phyloP scores from a whole-genome alignment of 1,140 invertebrate species.

The Drosophila albomicans region DNA sequence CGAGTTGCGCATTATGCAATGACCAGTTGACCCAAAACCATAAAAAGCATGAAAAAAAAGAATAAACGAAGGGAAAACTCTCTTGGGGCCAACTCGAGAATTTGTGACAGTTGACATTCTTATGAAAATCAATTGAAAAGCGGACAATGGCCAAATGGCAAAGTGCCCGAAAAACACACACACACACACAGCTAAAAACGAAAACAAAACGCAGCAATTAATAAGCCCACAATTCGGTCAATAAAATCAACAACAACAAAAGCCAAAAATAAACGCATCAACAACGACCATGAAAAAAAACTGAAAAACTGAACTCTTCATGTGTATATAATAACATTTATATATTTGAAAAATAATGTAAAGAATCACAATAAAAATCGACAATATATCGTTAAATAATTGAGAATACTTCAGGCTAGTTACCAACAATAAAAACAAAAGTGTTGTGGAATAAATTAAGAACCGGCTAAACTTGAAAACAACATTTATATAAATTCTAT shows the following conservation, averaged over 20 bases:
- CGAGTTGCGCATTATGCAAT: constrained; percentile 28
- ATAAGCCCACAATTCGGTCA: constrained; percentile 74
- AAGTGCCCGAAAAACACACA: constrained; percentile 45
- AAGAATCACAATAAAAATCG: background rate
- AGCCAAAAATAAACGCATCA: constrained; percentile 58
- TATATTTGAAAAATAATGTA: background rate
- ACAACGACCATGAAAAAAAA: constrained; percentile 16
- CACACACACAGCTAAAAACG: background rate
- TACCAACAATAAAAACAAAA: background rate
- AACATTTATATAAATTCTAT: background rate
- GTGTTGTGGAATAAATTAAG: background rate
- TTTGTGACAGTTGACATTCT: constrained; percentile 25
- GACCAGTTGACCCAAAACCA: background rate
- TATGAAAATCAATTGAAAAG: constrained; percentile 61
- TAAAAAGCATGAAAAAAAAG: background rate
- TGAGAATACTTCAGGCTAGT: background rate
- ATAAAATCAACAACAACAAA: constrained; percentile 63
- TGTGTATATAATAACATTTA: constrained; percentile 11
- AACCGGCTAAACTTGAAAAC: background rate
- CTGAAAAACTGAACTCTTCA: background rate
- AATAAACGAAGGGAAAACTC: background rate
- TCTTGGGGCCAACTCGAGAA: background rate
- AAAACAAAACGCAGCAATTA: constrained; percentile 57
- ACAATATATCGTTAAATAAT: background rate
- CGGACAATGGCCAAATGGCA: constrained; percentile 45